phyloP scores from a whole-genome alignment of 2,113 vertebrate genomes.

The Hydrochoerus hydrochaeris region DNA sequence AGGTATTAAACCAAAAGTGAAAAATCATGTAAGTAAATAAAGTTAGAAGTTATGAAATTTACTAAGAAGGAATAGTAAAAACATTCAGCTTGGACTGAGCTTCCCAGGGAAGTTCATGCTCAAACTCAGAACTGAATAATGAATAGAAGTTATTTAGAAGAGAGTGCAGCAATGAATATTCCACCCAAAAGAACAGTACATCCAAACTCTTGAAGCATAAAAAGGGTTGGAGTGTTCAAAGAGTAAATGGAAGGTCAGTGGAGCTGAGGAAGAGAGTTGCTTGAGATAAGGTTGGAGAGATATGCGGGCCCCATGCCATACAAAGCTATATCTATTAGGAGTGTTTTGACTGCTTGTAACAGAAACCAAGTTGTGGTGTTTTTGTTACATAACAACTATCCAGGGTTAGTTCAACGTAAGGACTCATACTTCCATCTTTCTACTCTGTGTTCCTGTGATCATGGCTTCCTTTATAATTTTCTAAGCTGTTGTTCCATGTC shows the following conservation, averaged over 20 bases:
- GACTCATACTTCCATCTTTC: not conserved
- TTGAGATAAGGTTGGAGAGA: not conserved
- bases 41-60: not conserved
- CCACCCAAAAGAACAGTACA: not conserved
- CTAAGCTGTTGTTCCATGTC: not conserved
- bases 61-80: conserved; percentile 43
- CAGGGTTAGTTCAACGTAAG: not conserved
- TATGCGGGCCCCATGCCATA: not conserved
- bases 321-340: not conserved
- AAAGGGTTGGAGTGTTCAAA: not conserved
- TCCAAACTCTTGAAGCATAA: not conserved
- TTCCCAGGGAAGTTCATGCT: not conserved
- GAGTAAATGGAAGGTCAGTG: not conserved
- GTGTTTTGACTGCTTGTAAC: not conserved
- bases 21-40: conserved; percentile 23
- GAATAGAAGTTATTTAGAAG: not conserved
- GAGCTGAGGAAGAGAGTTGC: not conserved
- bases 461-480: not conserved
- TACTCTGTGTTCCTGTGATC: conserved; percentile 5
- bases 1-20: not conserved
- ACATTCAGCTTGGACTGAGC: not conserved
- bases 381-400: not conserved
- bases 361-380: not conserved
- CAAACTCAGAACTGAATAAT: conserved; percentile 35
- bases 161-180: not conserved